phyloP scores from a whole-genome alignment of 2,113 vertebrate genomes.

The Rhabdomys dilectus region DNA sequence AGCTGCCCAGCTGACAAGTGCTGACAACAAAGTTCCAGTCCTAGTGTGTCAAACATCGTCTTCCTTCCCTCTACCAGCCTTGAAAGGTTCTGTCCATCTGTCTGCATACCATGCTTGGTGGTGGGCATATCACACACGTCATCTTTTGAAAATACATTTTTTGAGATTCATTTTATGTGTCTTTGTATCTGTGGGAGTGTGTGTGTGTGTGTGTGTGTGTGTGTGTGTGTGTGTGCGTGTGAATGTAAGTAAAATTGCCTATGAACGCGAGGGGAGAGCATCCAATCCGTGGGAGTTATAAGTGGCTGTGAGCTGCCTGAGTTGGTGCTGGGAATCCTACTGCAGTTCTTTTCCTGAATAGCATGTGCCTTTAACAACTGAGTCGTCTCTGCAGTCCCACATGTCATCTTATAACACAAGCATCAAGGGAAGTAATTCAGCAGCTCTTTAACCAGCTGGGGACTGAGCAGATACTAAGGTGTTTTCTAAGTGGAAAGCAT shows the following conservation, averaged over 20 bases:
- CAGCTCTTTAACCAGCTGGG: not conserved
- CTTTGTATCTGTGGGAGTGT: not conserved
- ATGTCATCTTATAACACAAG: not conserved
- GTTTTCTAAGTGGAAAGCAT: not conserved
- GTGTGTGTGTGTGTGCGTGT: not conserved
- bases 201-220: not conserved
- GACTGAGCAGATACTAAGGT: not conserved
- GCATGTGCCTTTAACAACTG: not conserved
- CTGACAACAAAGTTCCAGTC: not conserved
- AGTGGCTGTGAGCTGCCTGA: too few species aligned
- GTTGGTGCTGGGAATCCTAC: not conserved
- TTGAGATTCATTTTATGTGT: not conserved
- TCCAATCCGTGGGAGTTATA: not conserved
- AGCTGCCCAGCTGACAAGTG: not conserved
- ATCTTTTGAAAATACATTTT: not conserved
- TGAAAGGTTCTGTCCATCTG: not conserved
- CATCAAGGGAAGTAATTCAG: not conserved
- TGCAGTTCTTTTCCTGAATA: not conserved
- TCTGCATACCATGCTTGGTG: not conserved
- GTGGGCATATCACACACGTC: not conserved
- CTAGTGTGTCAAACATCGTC: not conserved
- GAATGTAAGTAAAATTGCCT: not conserved
- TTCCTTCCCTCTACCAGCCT: not conserved
- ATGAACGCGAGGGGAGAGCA: not conserved
- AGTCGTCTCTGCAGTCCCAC: not conserved